Evolutionary conservation across 1,140 invertebrate species (phyloP).

Genomic region (Lepidurus couesii): DNA sequence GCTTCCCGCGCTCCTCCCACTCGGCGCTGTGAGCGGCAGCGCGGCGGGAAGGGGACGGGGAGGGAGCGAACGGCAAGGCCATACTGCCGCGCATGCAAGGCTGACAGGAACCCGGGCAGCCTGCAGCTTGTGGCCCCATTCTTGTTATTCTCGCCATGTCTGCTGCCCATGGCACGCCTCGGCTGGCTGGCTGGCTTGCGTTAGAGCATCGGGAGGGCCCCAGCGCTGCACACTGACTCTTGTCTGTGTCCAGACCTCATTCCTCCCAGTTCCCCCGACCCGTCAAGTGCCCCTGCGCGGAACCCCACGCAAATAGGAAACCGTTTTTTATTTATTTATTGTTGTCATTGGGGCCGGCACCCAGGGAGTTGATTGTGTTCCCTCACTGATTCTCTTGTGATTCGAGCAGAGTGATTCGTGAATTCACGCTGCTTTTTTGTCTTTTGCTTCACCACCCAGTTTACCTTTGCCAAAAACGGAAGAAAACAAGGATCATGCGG

Average conservation of each 20-base stretch:
- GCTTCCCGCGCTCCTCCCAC: neutral
- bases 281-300: neutral
- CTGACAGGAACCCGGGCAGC: neutral
- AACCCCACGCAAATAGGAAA: neutral
- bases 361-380: no score
- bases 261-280: neutral
- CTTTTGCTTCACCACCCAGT: no score
- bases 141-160: neutral
- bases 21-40: neutral
- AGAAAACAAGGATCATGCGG: neutral
- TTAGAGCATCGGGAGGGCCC: no score
- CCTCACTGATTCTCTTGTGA: no score
- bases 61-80: constrained; percentile 9
- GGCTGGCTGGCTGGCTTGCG: neutral
- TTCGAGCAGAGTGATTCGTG: no score
- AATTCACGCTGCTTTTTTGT: no score
- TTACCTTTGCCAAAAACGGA: neutral
- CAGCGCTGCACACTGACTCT: no score
- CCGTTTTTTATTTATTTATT: neutral
- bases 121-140: neutral
- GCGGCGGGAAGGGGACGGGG: neutral
- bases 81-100: neutral
- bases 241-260: neutral
- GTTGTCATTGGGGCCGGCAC: neutral
- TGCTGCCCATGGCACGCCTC: neutral